Evolutionary conservation across 2,888 invertebrate species (phyloP), one percentile per base, ranked within the genome.

Genomic region (Leucania comma): DNA sequence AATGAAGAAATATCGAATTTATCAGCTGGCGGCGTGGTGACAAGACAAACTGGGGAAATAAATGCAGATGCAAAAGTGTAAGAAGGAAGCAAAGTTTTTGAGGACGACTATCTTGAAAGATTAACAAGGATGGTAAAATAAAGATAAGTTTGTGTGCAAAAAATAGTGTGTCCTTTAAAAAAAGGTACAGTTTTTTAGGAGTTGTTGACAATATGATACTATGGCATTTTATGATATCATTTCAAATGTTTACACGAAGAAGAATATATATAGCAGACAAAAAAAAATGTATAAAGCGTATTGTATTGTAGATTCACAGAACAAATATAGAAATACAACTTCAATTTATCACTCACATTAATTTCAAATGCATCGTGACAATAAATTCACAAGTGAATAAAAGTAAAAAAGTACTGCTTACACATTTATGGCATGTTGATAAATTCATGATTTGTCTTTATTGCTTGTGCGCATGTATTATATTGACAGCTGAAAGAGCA

Each of bases 1-100:
- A 88, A 88, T 88, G 84, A 82, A 82, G 81, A 80, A 80, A 85
- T 79, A 80, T 86, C 75, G 82, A 87, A 89, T 86, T 85, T 87
- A 89, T 87, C 86, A 81, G 83, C 74, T 68, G 86, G 73, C 80
- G 84, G 84, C 80, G 69, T 77, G 84, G 62, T 78, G 80, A 83
- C 84, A 83, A 42, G 64, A 69, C 61, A 78, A 76, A 76, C 72
- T 58, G 42, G 70, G 69, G 71, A 79, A 85, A 81, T 80, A 74
- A 66, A 70, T 24, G 68, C 54, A 64, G 65, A 73, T 72, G 78
- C 73, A 72, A 75, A 82, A 68, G 50, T 78, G 61, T 72, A 60
- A 35, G 46, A 56, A 66, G 66, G 59, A 69, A 82, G 51, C 10
- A 42, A 29, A 51, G 10, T 35, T 65, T 29, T 1, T 66, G 14